Evolutionary conservation across 2,113 vertebrate genomes (phyloP).

Genomic region (Anarrhichthys ocellatus): DNA sequence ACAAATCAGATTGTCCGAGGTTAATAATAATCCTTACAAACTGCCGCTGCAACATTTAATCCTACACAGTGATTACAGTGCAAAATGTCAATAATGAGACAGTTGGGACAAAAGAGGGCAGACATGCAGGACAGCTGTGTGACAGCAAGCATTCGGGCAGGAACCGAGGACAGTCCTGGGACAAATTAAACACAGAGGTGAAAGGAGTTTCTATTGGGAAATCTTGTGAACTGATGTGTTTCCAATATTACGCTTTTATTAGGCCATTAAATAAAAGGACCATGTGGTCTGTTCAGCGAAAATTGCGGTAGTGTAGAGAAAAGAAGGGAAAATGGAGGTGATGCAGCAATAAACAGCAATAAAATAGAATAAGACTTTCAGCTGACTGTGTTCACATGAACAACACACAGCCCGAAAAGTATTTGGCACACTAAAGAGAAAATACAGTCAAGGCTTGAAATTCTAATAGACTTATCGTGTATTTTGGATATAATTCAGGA

Average conservation of each 20-base stretch:
- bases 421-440: not conserved
- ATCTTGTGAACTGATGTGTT: not conserved
- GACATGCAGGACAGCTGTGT: not conserved
- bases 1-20: not conserved
- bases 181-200: not conserved
- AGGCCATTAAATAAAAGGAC: not conserved
- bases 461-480: not conserved
- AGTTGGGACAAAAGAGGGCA: constrained; percentile 12
- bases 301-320: not conserved
- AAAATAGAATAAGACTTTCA: not conserved
- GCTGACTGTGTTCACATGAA: not conserved
- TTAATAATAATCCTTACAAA: not conserved
- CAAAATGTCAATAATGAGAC: constrained; percentile 17
- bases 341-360: not conserved
- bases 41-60: not conserved
- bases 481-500: not conserved
- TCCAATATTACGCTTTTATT: constrained; percentile 9
- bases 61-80: not conserved
- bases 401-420: not conserved
- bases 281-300: not conserved
- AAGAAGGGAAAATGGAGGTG: not conserved
- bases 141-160: not conserved
- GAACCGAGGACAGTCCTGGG: not conserved
- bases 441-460: not conserved
- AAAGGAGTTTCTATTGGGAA: not conserved